These are phyloP conservation scores for Brachionus angularis DNA, from an alignment of 1,140 invertebrate species.

Conservation along the genomic window DNA sequence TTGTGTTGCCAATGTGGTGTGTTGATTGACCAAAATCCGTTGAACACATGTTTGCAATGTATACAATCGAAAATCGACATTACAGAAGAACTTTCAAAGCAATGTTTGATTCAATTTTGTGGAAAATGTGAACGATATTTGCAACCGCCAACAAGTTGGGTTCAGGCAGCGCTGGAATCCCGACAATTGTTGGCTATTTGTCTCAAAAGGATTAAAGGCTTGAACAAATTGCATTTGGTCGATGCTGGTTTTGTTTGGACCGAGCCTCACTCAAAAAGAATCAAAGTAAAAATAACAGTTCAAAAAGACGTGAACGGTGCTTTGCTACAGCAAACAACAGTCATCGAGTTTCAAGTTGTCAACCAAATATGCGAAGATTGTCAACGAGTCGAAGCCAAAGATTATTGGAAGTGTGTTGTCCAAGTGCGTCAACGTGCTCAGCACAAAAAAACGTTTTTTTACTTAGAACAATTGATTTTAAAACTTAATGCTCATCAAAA, in stretches of 20 bases:
- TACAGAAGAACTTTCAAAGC: constrained; percentile 26
- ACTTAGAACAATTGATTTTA: constrained; percentile 92
- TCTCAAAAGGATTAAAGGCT: constrained; percentile 84
- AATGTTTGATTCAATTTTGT: constrained; percentile 37
- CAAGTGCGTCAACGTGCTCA: constrained; percentile 66
- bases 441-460: constrained; percentile 97
- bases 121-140: constrained; percentile 53
- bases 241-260: constrained; percentile 98
- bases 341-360: constrained; percentile 85
- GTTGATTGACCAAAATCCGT: constrained; percentile 27
- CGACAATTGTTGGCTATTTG: constrained; percentile 85
- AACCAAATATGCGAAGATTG: constrained; percentile 97
- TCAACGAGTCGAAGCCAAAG: constrained; percentile 90
- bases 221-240: constrained; percentile 77
- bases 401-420: constrained; percentile 87
- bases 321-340: constrained; percentile 72
- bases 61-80: constrained; percentile 42
- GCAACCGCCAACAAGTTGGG: constrained; percentile 86
- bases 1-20: constrained; percentile 44
- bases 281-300: constrained; percentile 94
- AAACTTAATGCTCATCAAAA: constrained; percentile 89
- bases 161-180: constrained; percentile 81
- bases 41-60: constrained; percentile 31
- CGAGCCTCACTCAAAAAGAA: constrained; percentile 93
- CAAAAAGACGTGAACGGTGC: constrained; percentile 72